Conservation (phyloP, 2,797 vertebrate genomes). For the Zenarchopterus dispar region DNA sequence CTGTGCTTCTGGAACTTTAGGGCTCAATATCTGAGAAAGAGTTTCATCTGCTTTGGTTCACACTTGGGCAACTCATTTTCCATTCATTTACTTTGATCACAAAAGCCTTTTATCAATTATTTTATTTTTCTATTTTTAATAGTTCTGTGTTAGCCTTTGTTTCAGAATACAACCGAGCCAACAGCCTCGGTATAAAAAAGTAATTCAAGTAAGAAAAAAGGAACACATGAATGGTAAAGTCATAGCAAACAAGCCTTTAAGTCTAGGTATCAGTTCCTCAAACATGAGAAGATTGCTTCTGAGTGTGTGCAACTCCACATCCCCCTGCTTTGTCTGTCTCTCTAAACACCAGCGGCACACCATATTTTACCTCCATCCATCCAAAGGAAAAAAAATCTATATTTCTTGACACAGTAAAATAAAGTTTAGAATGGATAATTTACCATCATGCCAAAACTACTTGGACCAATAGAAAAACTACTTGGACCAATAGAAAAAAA, state of each 20-base stretch:
- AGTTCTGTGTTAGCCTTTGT: not conserved
- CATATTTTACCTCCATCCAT: conserved; percentile 28
- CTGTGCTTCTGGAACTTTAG: too few relatives aligned
- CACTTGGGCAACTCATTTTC: too few relatives aligned
- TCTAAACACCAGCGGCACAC: conserved; percentile 45
- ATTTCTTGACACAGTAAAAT: conserved; percentile 60
- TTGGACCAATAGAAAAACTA: conserved; percentile 32
- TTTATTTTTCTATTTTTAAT: not conserved
- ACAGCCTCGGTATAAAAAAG: too few relatives aligned
- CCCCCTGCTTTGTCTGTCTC: conserved; percentile 39
- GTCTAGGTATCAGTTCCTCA: not conserved
- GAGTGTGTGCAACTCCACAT: conserved; percentile 15
- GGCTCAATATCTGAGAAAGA: too few relatives aligned
- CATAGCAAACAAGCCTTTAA: not conserved
- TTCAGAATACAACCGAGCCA: not conserved
- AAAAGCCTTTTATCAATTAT: too few relatives aligned
- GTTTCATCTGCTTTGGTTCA: too few relatives aligned
- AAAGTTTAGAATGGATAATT: conserved; percentile 73
- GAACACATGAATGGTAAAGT: not conserved
- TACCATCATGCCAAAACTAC: conserved; percentile 63
- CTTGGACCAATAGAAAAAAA: conserved; percentile 2
- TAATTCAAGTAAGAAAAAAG: not conserved
- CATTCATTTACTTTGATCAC: too few relatives aligned
- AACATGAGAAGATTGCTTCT: not conserved
- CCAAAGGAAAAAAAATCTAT: conserved; percentile 55